Percentiles rank a stretch among this genome's conserved stretches.
Evolutionary conservation across 1,140 invertebrate genomes (phyloP).

Genomic region (Achroia grisella): DNA sequence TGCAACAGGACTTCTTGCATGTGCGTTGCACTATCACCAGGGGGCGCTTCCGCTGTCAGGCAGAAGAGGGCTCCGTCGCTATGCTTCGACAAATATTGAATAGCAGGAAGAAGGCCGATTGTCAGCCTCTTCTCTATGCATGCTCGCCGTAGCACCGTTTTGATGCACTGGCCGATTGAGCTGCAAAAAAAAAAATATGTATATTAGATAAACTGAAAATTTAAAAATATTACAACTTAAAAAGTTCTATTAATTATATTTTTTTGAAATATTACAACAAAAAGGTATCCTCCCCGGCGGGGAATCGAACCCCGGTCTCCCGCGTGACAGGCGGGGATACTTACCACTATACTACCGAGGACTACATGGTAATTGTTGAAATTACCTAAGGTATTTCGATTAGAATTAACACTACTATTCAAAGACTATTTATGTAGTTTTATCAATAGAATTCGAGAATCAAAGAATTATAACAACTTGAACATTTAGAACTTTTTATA

Average conservation of each 20-base stretch:
- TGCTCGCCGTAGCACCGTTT: conserved; percentile 74
- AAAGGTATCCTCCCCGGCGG: conserved; percentile 15
- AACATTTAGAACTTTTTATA: too few relatives aligned
- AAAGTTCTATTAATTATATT: background rate
- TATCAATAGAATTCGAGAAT: too few relatives aligned
- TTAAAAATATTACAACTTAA: background rate
- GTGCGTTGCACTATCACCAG: conserved; percentile 78
- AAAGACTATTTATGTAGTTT: too few relatives aligned
- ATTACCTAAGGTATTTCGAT: background rate
- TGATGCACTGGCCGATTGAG: conserved; percentile 71
- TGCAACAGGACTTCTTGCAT: conserved; percentile 81
- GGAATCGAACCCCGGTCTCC: conserved; percentile 10
- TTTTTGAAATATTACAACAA: conserved; percentile 4
- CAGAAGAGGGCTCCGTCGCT: conserved; percentile 78
- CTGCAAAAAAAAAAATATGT: conserved; percentile 41
- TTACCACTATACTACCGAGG: conserved; percentile 9
- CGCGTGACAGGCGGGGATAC: conserved; percentile 11
- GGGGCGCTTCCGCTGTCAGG: conserved; percentile 75
- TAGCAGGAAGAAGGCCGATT: conserved; percentile 76
- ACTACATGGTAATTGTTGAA: background rate
- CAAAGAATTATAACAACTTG: too few relatives aligned
- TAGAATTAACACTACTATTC: too few relatives aligned
- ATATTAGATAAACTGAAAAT: conserved; percentile 7
- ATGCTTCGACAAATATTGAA: conserved; percentile 75
- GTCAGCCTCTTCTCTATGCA: conserved; percentile 76